Conservation (phyloP, 2,888 invertebrate species). For the Tetheella fluctuosa region DNA sequence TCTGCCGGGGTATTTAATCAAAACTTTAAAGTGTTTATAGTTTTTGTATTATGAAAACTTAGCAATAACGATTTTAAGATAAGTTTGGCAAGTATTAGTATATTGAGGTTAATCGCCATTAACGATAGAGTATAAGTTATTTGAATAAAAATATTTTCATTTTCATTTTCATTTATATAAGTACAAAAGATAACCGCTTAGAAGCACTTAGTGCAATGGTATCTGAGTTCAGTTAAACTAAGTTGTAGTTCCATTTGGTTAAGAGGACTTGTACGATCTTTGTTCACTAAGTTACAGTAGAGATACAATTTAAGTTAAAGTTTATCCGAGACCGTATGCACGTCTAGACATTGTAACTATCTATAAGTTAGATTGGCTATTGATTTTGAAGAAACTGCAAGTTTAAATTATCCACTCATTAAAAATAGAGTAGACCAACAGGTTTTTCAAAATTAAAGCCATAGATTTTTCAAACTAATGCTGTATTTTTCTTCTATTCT, state of each 20-base stretch:
- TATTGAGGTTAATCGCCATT: background rate
- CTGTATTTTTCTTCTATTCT: too few relatives aligned
- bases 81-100: background rate
- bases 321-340: background rate
- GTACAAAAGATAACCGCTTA: background rate
- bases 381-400: too few relatives aligned
- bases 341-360: background rate
- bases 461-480: too few relatives aligned
- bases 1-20: too few relatives aligned
- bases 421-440: too few relatives aligned
- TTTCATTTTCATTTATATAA: too few relatives aligned
- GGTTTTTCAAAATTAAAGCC: too few relatives aligned
- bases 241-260: background rate
- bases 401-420: too few relatives aligned
- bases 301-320: background rate
- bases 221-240: background rate
- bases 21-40: too few relatives aligned
- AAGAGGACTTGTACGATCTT: constrained; percentile 3
- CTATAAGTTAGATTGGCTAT: background rate
- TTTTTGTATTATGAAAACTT: background rate
- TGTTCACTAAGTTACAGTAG: background rate
- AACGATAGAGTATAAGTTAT: background rate
- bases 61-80: background rate
- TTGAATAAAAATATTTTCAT: too few relatives aligned
- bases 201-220: constrained; percentile 3